Conservation (phyloP, 2,888 invertebrate genomes). For the Watsonalla binaria region DNA sequence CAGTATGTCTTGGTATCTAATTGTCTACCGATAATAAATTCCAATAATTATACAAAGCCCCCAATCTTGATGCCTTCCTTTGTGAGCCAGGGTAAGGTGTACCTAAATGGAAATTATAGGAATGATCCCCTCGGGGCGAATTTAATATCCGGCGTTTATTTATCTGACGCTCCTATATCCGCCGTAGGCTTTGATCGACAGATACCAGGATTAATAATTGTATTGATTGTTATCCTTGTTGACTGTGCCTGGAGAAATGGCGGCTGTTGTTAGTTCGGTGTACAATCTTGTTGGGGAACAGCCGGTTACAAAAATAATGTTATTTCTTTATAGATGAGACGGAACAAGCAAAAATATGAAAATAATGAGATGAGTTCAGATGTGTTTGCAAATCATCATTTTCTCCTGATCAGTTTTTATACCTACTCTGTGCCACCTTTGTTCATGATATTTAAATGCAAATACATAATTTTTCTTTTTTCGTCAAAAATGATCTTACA, state of each 20-base stretch:
- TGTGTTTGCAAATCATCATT: too few relatives aligned
- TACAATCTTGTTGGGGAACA: too few relatives aligned
- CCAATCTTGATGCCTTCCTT: background rate
- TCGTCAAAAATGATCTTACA: too few relatives aligned
- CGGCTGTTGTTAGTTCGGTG: background rate
- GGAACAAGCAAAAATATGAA: too few relatives aligned
- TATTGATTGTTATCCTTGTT: background rate
- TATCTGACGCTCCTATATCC: conserved; percentile 23
- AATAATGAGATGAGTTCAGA: too few relatives aligned
- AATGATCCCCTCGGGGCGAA: conserved; percentile 15
- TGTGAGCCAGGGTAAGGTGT: background rate
- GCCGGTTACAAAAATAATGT: too few relatives aligned
- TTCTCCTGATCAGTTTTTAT: too few relatives aligned
- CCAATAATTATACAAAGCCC: background rate
- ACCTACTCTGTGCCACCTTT: too few relatives aligned
- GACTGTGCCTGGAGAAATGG: background rate
- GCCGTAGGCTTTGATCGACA: conserved; percentile 10
- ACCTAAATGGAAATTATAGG: background rate
- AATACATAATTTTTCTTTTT: too few relatives aligned
- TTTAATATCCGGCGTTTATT: conserved; percentile 30
- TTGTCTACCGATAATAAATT: background rate
- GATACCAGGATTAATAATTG: background rate
- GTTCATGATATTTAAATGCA: too few relatives aligned
- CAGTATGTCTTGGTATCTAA: too few relatives aligned
- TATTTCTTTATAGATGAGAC: too few relatives aligned